A percentile compares a stretch with the other conserved stretches of the same genome.
phyloP scores from a whole-genome alignment of 2,888 invertebrate species.

The Amphiduros pacificus region DNA sequence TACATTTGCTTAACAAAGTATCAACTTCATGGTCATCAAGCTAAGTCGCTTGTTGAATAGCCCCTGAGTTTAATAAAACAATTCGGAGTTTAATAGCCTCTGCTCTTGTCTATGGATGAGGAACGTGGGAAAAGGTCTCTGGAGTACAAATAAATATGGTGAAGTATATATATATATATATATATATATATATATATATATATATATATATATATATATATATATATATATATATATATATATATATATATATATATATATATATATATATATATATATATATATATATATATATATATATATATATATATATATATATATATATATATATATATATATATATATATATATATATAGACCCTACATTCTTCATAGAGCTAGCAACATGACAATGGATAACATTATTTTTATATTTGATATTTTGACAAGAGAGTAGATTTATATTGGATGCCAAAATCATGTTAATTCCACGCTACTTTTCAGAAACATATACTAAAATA shows the following conservation, averaged over 20 bases:
- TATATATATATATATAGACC: constrained; percentile 1
- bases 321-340: neutral
- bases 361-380: neutral
- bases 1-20: too few species aligned
- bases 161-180: constrained; percentile 9
- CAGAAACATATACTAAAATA: too few species aligned
- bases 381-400: too few species aligned
- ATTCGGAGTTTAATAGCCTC: too few species aligned
- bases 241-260: neutral
- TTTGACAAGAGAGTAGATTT: too few species aligned
- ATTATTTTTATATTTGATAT: too few species aligned
- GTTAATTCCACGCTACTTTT: too few species aligned
- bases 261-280: constrained; percentile 1
- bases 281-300: neutral
- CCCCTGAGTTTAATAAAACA: too few species aligned
- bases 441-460: too few species aligned
- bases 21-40: too few species aligned
- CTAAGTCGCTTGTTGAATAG: too few species aligned
- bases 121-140: neutral
- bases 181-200: constrained; percentile 6
- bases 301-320: neutral
- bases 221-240: neutral
- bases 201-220: constrained; percentile 3
- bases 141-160: neutral
- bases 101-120: too few species aligned